phyloP scores from a whole-genome alignment of 2,888 invertebrate species.

The Oscheius onirici region DNA sequence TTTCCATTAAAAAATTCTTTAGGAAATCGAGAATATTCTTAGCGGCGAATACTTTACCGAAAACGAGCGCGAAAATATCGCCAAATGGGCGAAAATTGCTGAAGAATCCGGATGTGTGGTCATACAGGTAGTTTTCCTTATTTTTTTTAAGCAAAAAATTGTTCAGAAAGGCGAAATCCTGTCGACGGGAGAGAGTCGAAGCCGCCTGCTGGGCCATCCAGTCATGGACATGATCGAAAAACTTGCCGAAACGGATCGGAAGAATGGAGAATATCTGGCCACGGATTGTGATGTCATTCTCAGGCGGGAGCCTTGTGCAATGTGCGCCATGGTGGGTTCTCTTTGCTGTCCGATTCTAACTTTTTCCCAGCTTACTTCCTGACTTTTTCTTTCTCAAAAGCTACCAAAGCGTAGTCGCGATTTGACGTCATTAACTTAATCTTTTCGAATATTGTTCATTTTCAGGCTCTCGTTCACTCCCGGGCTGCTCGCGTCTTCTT shows the following conservation, averaged over 20 bases:
- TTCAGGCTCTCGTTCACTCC: constrained; percentile 49
- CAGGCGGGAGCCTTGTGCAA: constrained; percentile 44
- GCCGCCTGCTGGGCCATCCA: constrained; percentile 37
- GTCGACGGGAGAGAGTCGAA: constrained; percentile 15
- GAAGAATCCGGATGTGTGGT: constrained; percentile 35
- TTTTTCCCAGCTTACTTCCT: no score
- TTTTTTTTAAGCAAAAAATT: background rate
- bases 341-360: no score
- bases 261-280: constrained; percentile 40
- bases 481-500: constrained; percentile 44
- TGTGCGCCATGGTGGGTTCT: constrained; percentile 47
- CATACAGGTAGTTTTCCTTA: constrained; percentile 35
- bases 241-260: constrained; percentile 24
- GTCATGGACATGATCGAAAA: constrained; percentile 45
- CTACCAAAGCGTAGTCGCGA: no score
- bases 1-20: background rate
- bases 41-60: constrained; percentile 30
- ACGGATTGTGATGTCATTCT: constrained; percentile 49
- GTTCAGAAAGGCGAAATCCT: constrained; percentile 18
- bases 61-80: constrained; percentile 22
- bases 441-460: background rate
- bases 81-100: constrained; percentile 32
- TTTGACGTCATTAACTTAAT: no score
- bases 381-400: no score
- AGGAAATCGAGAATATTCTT: constrained; percentile 35